phyloP scores from a whole-genome alignment of 2,888 invertebrate species.

The Drosophila testacea region DNA sequence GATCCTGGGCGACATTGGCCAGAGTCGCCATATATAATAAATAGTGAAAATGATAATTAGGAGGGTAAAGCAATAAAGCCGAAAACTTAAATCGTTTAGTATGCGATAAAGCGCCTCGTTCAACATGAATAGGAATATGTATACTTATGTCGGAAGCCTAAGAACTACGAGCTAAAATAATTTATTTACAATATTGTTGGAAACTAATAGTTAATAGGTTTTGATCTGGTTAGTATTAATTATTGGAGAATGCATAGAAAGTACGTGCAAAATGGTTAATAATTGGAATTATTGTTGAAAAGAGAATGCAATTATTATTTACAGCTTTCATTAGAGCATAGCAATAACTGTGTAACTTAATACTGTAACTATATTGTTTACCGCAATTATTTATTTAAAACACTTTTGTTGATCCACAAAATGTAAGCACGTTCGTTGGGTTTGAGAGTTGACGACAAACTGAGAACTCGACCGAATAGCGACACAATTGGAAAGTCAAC shows the following conservation, averaged over 20 bases:
- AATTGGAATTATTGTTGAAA: constrained; percentile 8
- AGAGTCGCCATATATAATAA: constrained; percentile 31
- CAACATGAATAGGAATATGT: constrained; percentile 29
- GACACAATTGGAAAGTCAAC: constrained; percentile 38
- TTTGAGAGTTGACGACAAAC: constrained; percentile 47
- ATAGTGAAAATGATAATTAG: constrained; percentile 32
- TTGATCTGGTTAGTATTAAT: constrained; percentile 14
- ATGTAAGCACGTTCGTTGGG: constrained; percentile 37
- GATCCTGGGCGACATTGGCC: constrained; percentile 29
- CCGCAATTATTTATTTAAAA: constrained; percentile 21
- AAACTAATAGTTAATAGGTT: constrained; percentile 1
- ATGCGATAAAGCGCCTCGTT: constrained; percentile 16
- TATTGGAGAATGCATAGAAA: constrained; percentile 25
- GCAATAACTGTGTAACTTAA: constrained; percentile 4
- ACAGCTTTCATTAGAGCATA: constrained; percentile 25
- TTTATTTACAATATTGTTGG: constrained; percentile 10
- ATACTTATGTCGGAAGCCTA: not conserved
- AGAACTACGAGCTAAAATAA: constrained; percentile 3
- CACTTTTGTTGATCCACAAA: constrained; percentile 17
- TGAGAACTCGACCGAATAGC: constrained; percentile 13
- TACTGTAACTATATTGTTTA: constrained; percentile 32
- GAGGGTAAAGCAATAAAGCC: constrained; percentile 31
- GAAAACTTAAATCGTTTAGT: constrained; percentile 31
- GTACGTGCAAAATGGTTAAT: constrained; percentile 38
- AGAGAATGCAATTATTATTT: constrained; percentile 21